These are phyloP conservation scores for Steinernema scapterisci DNA, from an alignment of 2,888 invertebrate species.

Conservation along the genomic window DNA sequence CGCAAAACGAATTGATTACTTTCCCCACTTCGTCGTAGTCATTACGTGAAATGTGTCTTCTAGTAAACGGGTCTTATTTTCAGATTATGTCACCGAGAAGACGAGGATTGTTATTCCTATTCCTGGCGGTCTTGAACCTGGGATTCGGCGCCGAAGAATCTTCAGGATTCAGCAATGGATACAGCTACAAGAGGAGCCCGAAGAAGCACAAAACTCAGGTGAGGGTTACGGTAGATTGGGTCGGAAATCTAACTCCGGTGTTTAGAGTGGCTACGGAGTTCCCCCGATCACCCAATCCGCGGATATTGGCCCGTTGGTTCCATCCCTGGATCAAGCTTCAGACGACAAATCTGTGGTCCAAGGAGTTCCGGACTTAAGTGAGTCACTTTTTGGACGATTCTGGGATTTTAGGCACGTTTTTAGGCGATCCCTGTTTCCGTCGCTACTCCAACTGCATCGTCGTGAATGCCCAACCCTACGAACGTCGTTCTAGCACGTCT, in stretches of 20 bases:
- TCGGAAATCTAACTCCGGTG: no score
- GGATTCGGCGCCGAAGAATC: background rate
- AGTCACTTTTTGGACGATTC: conserved; percentile 31
- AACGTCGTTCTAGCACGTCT: conserved; percentile 59
- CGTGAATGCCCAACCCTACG: conserved; percentile 67
- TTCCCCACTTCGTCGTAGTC: background rate
- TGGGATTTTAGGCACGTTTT: background rate
- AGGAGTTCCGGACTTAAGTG: conserved; percentile 62
- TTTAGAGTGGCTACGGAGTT: background rate
- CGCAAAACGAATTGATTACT: conserved; percentile 30
- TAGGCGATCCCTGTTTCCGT: conserved; percentile 67
- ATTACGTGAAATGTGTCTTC: no score
- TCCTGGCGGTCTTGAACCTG: background rate
- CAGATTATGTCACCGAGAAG: no score
- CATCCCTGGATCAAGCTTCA: background rate
- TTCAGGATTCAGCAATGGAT: background rate
- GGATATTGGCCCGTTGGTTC: background rate
- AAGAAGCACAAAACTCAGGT: background rate
- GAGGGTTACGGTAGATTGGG: background rate
- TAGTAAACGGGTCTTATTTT: no score
- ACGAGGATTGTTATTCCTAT: background rate
- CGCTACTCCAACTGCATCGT: conserved; percentile 65
- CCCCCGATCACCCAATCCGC: background rate
- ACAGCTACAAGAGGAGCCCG: conserved; percentile 13
- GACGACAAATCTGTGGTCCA: conserved; percentile 46